Evolutionary conservation across 1,140 invertebrate genomes (phyloP), one percentile per base, ranked within the genome.

Genomic region (Drosophila parabipectinata): DNA sequence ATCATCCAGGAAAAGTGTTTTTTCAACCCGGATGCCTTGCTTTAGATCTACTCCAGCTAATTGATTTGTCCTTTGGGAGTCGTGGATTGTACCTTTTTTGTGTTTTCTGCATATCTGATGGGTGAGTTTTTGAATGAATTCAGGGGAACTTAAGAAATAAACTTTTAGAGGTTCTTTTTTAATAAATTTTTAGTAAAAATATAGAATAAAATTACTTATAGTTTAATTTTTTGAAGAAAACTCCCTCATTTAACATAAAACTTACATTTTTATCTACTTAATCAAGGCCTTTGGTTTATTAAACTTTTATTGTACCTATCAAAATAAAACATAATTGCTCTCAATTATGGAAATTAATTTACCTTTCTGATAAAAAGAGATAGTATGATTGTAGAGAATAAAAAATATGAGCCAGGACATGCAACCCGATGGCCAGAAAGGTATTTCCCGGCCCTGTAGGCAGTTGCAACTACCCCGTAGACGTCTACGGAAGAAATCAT

Each of bases 401-500:
- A 41, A 18, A 15, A 18, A 8, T 44, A 6, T 6, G 41, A 4
- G 10, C 34, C 34, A 37, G 12, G 4, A 37, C 34, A 18, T 44
- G 41, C 14, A 44, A 47, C 15, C 44, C 4, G 8, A 21, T 24
- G 18, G 44, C 34, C 34, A 37, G 34, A 37, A 37, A 10, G 10
- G 10, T 47, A 21, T 7, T 24, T 4, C 24, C 21, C 24, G 44
- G 44, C 18, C 2, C 12, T 8, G 8, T 53, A 34, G n/a, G 9
- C 15, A 9, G 15, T 18, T 48, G 34, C 9, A 68, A 53, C 55
- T 71, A 71, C 66, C 67, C 57, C 37, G 18, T 18, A 45, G 28
- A 69, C 56, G n/a, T 26, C 34, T 21, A 15, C n/a, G 44, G 72
- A 37, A 14, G 41, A 15, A 74, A 50, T 66, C 41, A 73, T 73